These are phyloP conservation scores for Zosterops lateralis DNA, from an alignment of 2,113 vertebrate genomes.

Conservation along the genomic window DNA sequence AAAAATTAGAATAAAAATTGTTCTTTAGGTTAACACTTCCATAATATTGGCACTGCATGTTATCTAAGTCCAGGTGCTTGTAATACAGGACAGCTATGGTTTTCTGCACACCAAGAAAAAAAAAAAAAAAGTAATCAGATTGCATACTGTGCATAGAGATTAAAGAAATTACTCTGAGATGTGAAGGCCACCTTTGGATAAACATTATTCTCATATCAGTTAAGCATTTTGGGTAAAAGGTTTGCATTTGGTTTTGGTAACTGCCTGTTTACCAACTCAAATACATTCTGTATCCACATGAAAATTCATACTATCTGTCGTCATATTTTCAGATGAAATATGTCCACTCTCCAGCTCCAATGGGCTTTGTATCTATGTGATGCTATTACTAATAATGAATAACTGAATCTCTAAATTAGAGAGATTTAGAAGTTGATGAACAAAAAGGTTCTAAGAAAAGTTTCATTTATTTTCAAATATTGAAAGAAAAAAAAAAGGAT, in stretches of 20 bases:
- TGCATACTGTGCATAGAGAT: background rate
- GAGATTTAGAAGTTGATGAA: background rate
- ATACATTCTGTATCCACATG: background rate
- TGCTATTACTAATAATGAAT: background rate
- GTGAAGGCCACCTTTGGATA: background rate
- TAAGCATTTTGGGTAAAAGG: background rate
- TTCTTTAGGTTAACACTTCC: background rate
- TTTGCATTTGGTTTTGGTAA: background rate
- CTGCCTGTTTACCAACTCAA: background rate
- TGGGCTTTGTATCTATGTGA: background rate
- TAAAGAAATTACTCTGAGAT: background rate
- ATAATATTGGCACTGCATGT: background rate
- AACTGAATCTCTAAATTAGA: background rate
- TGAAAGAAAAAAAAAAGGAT: background rate
- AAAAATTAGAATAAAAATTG: background rate
- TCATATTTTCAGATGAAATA: background rate
- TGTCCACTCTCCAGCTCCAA: background rate
- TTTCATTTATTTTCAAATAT: background rate
- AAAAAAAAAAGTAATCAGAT: background rate
- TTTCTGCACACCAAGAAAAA: background rate
- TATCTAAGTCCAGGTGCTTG: background rate
- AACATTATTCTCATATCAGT: background rate
- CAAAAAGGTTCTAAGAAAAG: background rate
- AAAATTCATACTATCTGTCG: background rate
- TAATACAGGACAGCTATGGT: background rate